Percentiles rank a stretch among this genome's conserved stretches.
Evolutionary conservation across 2,797 vertebrate genomes (phyloP).

Genomic region (Poeciliopsis infans): DNA sequence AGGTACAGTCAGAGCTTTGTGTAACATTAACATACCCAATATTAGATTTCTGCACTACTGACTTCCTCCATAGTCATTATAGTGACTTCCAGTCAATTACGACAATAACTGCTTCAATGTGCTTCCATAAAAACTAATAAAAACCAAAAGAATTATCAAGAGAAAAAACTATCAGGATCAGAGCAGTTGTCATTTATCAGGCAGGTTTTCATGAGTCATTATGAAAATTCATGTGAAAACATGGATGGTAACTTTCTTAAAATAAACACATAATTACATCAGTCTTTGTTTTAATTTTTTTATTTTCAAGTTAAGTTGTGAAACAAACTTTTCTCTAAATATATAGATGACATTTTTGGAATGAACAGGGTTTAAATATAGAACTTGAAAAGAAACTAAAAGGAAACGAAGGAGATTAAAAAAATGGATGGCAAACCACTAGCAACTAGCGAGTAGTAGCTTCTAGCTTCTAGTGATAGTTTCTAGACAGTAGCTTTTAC

Average conservation of each 20-base stretch:
- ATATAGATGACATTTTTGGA: neutral
- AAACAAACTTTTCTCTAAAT: neutral
- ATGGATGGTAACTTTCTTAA: neutral
- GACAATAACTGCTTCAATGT: neutral
- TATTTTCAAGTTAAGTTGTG: neutral
- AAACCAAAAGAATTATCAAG: neutral
- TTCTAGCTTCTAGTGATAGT: no score
- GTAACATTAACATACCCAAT: no score
- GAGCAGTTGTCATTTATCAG: neutral
- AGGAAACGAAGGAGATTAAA: neutral
- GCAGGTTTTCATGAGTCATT: neutral
- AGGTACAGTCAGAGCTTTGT: no score
- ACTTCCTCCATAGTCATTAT: no score
- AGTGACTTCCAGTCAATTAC: neutral
- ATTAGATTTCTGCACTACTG: no score
- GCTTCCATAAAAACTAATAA: neutral
- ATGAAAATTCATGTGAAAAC: neutral
- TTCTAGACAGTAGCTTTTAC: no score
- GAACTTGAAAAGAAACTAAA: neutral
- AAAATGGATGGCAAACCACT: neutral
- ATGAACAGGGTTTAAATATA: neutral
- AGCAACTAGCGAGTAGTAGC: no score
- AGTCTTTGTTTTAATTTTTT: neutral
- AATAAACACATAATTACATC: neutral
- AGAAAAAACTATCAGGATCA: neutral